These are phyloP conservation scores for Psix sp. DNA, from an alignment of 1,140 invertebrate species.

Conservation along the genomic window DNA sequence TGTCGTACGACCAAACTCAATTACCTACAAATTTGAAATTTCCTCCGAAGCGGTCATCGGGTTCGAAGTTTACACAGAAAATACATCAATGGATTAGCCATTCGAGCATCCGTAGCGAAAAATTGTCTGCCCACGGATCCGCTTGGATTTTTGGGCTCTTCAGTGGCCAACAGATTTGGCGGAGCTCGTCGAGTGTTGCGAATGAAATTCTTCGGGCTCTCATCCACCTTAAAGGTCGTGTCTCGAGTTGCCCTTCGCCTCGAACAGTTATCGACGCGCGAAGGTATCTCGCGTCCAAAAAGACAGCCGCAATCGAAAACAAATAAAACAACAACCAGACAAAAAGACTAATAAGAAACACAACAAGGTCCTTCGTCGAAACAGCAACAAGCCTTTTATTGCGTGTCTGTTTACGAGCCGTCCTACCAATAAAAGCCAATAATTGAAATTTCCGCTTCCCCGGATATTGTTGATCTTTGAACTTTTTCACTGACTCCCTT, in stretches of 20 bases:
- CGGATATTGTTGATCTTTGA: conserved; percentile 59
- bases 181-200: conserved; percentile 13
- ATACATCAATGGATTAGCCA: conserved; percentile 25
- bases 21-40: conserved; percentile 32
- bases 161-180: conserved; percentile 20
- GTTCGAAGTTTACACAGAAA: conserved; percentile 31
- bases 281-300: conserved; percentile 45
- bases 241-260: conserved; percentile 31
- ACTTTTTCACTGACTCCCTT: conserved; percentile 49
- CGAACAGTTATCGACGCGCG: conserved; percentile 47
- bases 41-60: conserved; percentile 14
- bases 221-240: conserved; percentile 38
- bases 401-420: conserved; percentile 45
- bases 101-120: conserved; percentile 11
- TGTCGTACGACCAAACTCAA: conserved; percentile 17
- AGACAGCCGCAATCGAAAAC: conserved; percentile 20
- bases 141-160: conserved; percentile 25
- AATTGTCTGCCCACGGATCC: conserved; percentile 12
- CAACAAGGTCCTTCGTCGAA: conserved; percentile 29
- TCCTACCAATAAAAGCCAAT: conserved; percentile 53
- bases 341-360: conserved; percentile 13
- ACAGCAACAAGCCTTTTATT: conserved; percentile 48
- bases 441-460: conserved; percentile 57
- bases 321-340: background rate
- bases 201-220: conserved; percentile 36